Evolutionary conservation across 2,113 vertebrate genomes (phyloP).

Genomic region (Pelobates fuscus): DNA sequence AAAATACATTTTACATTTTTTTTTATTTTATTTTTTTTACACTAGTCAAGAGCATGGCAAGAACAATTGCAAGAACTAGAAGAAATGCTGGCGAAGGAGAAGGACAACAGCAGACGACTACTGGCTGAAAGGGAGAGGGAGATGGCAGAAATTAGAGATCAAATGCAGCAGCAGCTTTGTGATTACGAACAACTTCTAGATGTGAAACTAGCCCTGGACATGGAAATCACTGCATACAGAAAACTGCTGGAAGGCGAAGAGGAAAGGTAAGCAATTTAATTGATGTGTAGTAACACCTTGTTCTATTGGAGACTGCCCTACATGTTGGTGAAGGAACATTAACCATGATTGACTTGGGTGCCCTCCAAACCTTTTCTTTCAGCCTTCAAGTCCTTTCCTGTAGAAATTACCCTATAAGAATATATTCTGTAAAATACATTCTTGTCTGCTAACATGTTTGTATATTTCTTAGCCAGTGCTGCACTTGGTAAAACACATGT

Average conservation of each 20-base stretch:
- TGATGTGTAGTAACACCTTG: no score
- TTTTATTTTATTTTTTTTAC: no score
- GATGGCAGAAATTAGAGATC: constrained; percentile 71
- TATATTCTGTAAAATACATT: no score
- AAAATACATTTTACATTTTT: no score
- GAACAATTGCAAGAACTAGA: constrained; percentile 82
- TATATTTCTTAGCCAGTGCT: no score
- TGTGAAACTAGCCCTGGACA: constrained; percentile 87
- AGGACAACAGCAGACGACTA: constrained; percentile 66
- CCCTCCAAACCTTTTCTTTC: not conserved
- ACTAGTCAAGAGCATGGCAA: constrained; percentile 77
- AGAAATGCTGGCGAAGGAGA: constrained; percentile 73
- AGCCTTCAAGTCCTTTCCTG: no score
- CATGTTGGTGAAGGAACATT: not conserved
- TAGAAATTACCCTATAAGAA: no score
- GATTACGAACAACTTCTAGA: constrained; percentile 88
- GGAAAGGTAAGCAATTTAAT: constrained; percentile 72
- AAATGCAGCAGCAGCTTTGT: constrained; percentile 81
- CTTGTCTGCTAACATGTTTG: no score
- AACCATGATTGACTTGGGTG: not conserved
- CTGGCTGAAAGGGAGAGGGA: constrained; percentile 79
- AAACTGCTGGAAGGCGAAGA: constrained; percentile 91
- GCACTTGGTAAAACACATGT: no score
- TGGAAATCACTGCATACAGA: constrained; percentile 89
- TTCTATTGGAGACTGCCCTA: no score